Evolutionary conservation across 2,888 invertebrate genomes (phyloP).

Genomic region (Loripinus fragilis): DNA sequence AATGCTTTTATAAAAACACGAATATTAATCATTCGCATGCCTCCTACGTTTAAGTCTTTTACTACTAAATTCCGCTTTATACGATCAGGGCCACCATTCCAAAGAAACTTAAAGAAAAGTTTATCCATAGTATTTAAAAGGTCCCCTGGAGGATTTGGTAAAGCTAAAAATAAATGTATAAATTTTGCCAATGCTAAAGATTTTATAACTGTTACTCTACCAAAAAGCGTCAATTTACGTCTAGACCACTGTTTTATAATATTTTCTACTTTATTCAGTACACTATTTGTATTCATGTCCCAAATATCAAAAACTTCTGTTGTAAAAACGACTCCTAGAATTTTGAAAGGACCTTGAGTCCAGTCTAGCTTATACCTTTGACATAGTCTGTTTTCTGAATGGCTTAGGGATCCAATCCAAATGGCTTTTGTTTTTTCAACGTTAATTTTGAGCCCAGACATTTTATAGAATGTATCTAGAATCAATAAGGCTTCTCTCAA

Average conservation of each 20-base stretch:
- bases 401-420: not conserved
- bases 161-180: not conserved
- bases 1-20: not conserved
- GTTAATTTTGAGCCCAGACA: not conserved
- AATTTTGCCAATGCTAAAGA: not conserved
- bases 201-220: slow-evolving; percentile 3
- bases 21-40: not conserved
- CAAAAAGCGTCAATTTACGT: not conserved
- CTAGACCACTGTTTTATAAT: not conserved
- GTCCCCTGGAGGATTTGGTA: not conserved
- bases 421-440: not conserved
- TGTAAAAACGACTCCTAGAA: not conserved
- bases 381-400: not conserved
- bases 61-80: not conserved
- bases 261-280: not conserved
- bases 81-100: not conserved
- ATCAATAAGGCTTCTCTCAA: not conserved
- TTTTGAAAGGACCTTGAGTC: not conserved
- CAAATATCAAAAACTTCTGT: not conserved
- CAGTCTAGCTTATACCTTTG: not conserved
- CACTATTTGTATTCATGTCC: not conserved
- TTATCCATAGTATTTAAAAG: not conserved
- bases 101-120: not conserved
- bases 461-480: not conserved
- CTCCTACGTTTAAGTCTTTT: not conserved